These are phyloP conservation scores for Brachynemurus nebulosus DNA, from an alignment of 2,888 invertebrate genomes.

Conservation along the genomic window DNA sequence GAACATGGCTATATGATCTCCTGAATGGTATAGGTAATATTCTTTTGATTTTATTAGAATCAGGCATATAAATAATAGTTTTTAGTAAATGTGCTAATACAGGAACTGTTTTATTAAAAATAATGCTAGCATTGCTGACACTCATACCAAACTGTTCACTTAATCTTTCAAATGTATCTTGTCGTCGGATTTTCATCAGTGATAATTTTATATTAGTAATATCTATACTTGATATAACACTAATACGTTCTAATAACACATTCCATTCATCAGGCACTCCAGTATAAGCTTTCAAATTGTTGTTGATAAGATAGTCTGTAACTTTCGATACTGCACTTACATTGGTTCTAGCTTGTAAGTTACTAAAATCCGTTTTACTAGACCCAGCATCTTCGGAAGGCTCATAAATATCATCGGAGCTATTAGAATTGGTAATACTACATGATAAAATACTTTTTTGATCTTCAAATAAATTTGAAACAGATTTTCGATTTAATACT, in stretches of 20 bases:
- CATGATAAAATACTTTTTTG: slow-evolving; percentile 9
- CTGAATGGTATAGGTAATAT: slow-evolving; percentile 5
- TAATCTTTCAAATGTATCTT: slow-evolving; percentile 14
- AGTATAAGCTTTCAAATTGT: slow-evolving; percentile 11
- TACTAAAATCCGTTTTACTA: slow-evolving; percentile 9
- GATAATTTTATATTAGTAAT: slow-evolving; percentile 11
- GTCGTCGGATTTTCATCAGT: slow-evolving; percentile 13
- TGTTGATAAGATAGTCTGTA: slow-evolving; percentile 11
- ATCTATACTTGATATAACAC: slow-evolving; percentile 8
- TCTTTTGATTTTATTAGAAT: slow-evolving; percentile 6
- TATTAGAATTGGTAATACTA: slow-evolving; percentile 9
- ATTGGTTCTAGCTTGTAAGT: slow-evolving; percentile 5
- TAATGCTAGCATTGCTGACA: slow-evolving; percentile 11
- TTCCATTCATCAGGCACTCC: slow-evolving; percentile 10
- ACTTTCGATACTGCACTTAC: slow-evolving; percentile 7
- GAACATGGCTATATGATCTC: neutral
- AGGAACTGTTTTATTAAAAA: slow-evolving; percentile 14
- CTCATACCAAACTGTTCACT: slow-evolving; percentile 13
- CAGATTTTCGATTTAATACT: slow-evolving; percentile 7
- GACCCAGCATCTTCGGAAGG: slow-evolving; percentile 8
- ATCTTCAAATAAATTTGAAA: slow-evolving; percentile 6
- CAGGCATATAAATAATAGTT: slow-evolving; percentile 10
- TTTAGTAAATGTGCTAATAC: slow-evolving; percentile 12
- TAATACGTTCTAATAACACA: slow-evolving; percentile 8
- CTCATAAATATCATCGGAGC: slow-evolving; percentile 10